Evolutionary conservation across 2,113 vertebrate species (phyloP).

Genomic region (Odocoileus hemionus): DNA sequence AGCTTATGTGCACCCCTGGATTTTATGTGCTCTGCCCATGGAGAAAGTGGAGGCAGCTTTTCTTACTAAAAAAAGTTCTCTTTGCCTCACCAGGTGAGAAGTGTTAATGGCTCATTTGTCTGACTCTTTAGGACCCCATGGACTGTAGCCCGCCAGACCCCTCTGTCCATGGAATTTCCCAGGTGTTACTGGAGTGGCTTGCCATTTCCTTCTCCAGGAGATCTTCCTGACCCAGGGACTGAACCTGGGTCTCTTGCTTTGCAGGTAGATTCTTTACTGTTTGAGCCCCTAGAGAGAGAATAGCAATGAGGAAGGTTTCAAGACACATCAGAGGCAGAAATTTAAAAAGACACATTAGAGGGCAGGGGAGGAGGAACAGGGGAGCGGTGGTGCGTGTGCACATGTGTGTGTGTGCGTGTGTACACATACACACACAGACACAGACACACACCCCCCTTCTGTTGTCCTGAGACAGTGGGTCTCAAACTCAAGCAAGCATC

Average conservation of each 20-base stretch:
- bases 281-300: neutral
- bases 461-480: neutral
- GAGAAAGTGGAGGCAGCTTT: neutral
- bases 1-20: neutral
- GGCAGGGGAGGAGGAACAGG: neutral
- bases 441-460: neutral
- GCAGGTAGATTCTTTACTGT: neutral
- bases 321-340: neutral
- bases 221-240: neutral
- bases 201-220: neutral
- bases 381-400: neutral
- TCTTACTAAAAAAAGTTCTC: neutral
- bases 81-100: neutral
- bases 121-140: neutral
- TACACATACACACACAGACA: neutral
- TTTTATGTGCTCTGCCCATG: neutral
- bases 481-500: neutral
- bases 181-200: neutral
- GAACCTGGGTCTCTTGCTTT: neutral
- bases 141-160: neutral
- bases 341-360: neutral
- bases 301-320: neutral
- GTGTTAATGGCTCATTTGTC: neutral
- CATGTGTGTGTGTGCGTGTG: neutral
- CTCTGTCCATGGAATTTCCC: neutral